Base-by-base conservation (phyloP, 2,797 vertebrate species). In the Synanceia verrucosa region DNA sequence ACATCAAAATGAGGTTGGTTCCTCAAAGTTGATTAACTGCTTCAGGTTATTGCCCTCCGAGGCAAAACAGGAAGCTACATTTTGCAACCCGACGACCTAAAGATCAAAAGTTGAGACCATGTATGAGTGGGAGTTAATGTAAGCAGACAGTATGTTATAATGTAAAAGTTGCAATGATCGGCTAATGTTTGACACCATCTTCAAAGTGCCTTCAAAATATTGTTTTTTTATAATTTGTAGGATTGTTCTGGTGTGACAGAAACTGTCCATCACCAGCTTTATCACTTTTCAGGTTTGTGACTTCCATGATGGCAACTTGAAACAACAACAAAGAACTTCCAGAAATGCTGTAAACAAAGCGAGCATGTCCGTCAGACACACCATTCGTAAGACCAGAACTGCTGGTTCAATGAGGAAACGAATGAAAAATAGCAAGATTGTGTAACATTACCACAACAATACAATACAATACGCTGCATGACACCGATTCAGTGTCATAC, bases 1-100 rank as follows among this genome's bases (percentile, higher is more conserved):
- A 74, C 78, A 80, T 43, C 9, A 67, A 82, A 78, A 52, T 44
- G 50, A 63, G 34, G 7, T 26, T 43, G 55, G 16, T 65, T 75
- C 75, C 29, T 58, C 47, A 1, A 41, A 81, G 82, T 36, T 50
- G 76, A 77, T 65, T 12, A 80, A 86, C 80, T 70, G 62, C 81
- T 73, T 73, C 12, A 65, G 64, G 67, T 71, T 61, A 66, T 58
- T 13, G 13, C 51, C 47, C 18, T 70, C 48, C 7, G 21, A 48
- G 47, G 62, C 39, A 68, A 73, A 88, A 81, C 82, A 87, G 83
- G 82, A 85, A 80, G 70, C 60, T 5, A 3, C 51, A 31, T n/a
- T 64, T 88, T 81, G 81, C 81, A 82, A 6, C 7, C 7, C 4
- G 59, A 58, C 68, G 68, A 61, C 29, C 50, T 4, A 1, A 31